A percentile compares a stretch with the other conserved stretches of the same genome.
phyloP scores from a whole-genome alignment of 2,888 invertebrate genomes.

The Cephalotes varians region DNA sequence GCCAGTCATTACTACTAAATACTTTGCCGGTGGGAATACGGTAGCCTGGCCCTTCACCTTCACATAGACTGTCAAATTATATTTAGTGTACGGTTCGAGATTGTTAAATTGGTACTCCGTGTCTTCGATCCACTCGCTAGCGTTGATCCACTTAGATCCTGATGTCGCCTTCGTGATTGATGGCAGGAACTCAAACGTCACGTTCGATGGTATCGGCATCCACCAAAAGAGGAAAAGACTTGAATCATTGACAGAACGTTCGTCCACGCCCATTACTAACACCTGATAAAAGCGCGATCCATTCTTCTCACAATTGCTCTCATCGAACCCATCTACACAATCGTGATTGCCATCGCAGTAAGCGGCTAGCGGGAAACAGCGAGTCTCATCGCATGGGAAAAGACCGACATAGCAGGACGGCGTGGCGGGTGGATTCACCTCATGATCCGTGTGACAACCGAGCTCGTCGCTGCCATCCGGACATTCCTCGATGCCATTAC shows the following conservation, averaged over 20 bases:
- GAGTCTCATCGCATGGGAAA: conserved; percentile 88
- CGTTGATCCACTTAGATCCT: conserved; percentile 88
- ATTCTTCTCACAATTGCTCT: conserved; percentile 88
- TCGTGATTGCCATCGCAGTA: conserved; percentile 90
- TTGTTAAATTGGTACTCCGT: conserved; percentile 88
- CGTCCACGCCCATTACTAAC: conserved; percentile 89
- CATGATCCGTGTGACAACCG: conserved; percentile 82
- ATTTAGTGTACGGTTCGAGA: conserved; percentile 90
- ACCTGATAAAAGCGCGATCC: conserved; percentile 87
- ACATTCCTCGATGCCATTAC: conserved; percentile 87
- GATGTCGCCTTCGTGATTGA: conserved; percentile 87
- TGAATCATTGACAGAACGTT: conserved; percentile 88
- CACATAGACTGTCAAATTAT: conserved; percentile 93
- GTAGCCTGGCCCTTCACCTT: conserved; percentile 87
- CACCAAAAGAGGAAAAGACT: conserved; percentile 90
- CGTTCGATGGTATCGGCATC: conserved; percentile 85
- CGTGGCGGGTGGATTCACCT: conserved; percentile 82
- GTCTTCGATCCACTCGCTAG: conserved; percentile 88
- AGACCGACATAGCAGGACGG: conserved; percentile 87
- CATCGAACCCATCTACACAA: conserved; percentile 92
- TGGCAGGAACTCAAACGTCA: conserved; percentile 89
- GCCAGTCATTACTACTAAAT: conserved; percentile 88
- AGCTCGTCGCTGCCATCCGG: conserved; percentile 87
- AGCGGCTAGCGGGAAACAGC: conserved; percentile 88
- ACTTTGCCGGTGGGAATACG: conserved; percentile 89